Percentiles rank a stretch among this genome's conserved stretches.
Evolutionary conservation across 2,888 invertebrate genomes (phyloP).

Genomic region (Pollenia amentaria): DNA sequence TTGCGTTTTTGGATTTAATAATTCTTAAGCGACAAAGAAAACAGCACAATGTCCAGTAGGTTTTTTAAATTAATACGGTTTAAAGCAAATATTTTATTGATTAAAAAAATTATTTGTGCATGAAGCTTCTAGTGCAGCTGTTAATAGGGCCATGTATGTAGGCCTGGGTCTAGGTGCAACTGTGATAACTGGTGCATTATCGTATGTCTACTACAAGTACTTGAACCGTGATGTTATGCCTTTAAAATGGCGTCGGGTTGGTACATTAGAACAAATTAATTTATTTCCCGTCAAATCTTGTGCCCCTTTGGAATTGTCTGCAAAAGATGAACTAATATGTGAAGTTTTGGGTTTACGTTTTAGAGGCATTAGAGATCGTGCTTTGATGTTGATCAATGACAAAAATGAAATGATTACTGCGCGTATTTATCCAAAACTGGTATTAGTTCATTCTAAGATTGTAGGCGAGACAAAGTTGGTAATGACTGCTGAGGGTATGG

Average conservation of each 20-base stretch:
- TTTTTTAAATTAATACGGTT: conserved; percentile 14
- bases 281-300: conserved; percentile 83
- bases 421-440: conserved; percentile 81
- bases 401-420: conserved; percentile 81
- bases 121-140: conserved; percentile 63
- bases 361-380: conserved; percentile 79
- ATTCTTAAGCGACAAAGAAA: not conserved
- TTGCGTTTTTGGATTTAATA: conserved; percentile 8
- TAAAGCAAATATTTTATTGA: not conserved
- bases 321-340: conserved; percentile 77
- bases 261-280: conserved; percentile 78
- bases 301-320: conserved; percentile 76
- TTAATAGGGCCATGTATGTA: conserved; percentile 55
- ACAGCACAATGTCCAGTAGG: conserved; percentile 57
- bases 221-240: conserved; percentile 79
- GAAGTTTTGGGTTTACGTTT: conserved; percentile 80
- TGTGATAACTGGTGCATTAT: conserved; percentile 76
- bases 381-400: conserved; percentile 81
- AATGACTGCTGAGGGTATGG: conserved; percentile 86
- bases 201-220: conserved; percentile 78
- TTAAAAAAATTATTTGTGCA: not conserved
- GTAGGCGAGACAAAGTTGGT: conserved; percentile 85
- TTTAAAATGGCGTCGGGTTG: conserved; percentile 81
- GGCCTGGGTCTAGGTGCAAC: conserved; percentile 77
- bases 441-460: conserved; percentile 77